phyloP scores from a whole-genome alignment of 53 echinoderm and acorn worm species.

The Crossaster papposus region DNA sequence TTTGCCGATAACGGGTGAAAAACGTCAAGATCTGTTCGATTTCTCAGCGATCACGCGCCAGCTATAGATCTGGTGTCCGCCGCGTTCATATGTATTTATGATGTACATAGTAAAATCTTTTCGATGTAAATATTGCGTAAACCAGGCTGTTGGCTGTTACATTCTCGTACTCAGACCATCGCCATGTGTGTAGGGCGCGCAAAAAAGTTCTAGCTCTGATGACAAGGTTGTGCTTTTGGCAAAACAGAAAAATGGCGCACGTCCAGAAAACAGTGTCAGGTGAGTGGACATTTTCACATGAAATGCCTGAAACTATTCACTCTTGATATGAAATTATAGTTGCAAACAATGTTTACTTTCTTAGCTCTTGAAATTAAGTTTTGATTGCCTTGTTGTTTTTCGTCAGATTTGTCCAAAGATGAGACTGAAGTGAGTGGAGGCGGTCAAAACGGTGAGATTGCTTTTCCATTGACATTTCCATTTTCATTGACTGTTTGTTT shows the following conservation, averaged over 20 bases:
- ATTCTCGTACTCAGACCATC: conserved; percentile 16
- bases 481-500: too few relatives aligned
- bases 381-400: conserved; percentile 1
- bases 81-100: not conserved
- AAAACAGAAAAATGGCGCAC: conserved; percentile 63
- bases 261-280: conserved; percentile 49
- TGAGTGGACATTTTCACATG: conserved; percentile 60
- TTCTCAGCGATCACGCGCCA: not conserved
- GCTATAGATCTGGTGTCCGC: not conserved
- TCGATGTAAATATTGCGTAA: not conserved
- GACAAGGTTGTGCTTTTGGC: conserved; percentile 1
- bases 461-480: too few relatives aligned
- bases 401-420: conserved; percentile 46
- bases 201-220: not conserved
- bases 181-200: too few relatives aligned
- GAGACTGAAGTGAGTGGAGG: conserved; percentile 42
- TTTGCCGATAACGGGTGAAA: not conserved
- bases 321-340: not conserved
- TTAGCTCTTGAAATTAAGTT: not conserved
- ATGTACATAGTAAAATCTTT: not conserved
- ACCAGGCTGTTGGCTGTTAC: conserved; percentile 30
- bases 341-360: not conserved
- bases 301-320: not conserved
- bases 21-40: not conserved
- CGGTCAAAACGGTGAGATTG: conserved; percentile 55